Evolutionary conservation across 2,888 invertebrate genomes (phyloP).

Genomic region (Amaurobius ferox): DNA sequence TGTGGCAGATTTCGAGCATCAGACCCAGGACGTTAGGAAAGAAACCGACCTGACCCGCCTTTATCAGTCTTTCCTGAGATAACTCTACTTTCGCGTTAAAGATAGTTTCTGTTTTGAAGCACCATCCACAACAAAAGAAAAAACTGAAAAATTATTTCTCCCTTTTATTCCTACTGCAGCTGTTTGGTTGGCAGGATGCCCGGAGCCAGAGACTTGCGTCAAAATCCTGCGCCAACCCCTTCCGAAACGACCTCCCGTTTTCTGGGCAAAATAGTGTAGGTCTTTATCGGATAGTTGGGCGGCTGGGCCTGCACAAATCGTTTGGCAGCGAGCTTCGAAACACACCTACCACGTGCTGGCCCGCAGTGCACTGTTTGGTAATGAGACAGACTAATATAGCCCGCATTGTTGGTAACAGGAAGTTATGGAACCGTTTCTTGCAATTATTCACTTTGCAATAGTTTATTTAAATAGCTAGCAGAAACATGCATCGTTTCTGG

Average conservation of each 20-base stretch:
- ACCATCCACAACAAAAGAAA: not conserved
- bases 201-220: conserved; percentile 30
- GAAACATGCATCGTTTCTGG: too few species aligned
- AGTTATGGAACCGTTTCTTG: too few species aligned
- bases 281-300: not conserved
- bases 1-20: too few species aligned
- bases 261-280: not conserved
- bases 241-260: not conserved
- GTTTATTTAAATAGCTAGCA: too few species aligned
- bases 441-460: too few species aligned
- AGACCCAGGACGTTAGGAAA: too few species aligned
- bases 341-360: conserved; percentile 4
- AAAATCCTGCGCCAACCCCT: conserved; percentile 46
- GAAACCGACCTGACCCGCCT: too few species aligned
- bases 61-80: too few species aligned
- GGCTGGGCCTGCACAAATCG: conserved; percentile 1
- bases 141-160: not conserved
- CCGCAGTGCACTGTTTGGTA: conserved; percentile 6
- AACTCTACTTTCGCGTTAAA: not conserved
- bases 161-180: conserved; percentile 12
- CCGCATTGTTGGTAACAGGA: too few species aligned
- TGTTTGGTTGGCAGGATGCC: conserved; percentile 37
- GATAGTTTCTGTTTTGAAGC: too few species aligned
- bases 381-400: too few species aligned
- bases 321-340: not conserved